Percentiles rank a stretch among this genome's conserved stretches.
Conservation (phyloP, 2,888 invertebrate genomes). For the Trissoscelio sp. region DNA sequence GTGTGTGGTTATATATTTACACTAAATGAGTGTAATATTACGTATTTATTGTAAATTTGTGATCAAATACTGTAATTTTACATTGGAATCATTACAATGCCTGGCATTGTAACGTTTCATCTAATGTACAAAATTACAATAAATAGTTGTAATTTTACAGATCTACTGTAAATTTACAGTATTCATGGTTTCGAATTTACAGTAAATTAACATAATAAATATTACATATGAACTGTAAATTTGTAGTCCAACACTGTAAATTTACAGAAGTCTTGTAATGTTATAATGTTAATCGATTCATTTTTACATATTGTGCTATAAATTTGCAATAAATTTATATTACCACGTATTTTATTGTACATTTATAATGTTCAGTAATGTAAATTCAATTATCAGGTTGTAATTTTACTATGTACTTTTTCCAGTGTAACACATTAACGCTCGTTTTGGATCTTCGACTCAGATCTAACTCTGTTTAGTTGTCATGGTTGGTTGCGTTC, state of each 20-base stretch:
- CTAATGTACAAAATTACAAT: too few relatives aligned
- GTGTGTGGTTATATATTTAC: neutral
- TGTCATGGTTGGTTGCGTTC: slow-evolving; percentile 14
- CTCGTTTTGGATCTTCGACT: slow-evolving; percentile 1
- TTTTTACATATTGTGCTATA: neutral
- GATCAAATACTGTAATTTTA: neutral
- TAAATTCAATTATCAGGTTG: too few relatives aligned
- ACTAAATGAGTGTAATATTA: neutral
- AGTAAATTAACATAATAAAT: too few relatives aligned
- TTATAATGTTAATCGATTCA: neutral
- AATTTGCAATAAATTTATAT: neutral
- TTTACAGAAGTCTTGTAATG: neutral
- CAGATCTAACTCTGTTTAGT: neutral
- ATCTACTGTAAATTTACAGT: too few relatives aligned
- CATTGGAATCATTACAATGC: too few relatives aligned
- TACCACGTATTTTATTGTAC: too few relatives aligned
- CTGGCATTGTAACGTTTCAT: too few relatives aligned
- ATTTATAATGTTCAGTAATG: too few relatives aligned
- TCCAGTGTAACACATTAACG: slow-evolving; percentile 8
- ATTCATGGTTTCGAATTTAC: too few relatives aligned
- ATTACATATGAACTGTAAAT: too few relatives aligned
- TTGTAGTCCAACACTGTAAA: neutral
- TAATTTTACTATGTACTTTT: slow-evolving; percentile 3
- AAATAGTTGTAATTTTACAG: too few relatives aligned
- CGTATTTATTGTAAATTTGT: neutral